These are phyloP conservation scores for Typhlichthys subterraneus DNA, from an alignment of 2,797 vertebrate genomes.

Conservation along the genomic window DNA sequence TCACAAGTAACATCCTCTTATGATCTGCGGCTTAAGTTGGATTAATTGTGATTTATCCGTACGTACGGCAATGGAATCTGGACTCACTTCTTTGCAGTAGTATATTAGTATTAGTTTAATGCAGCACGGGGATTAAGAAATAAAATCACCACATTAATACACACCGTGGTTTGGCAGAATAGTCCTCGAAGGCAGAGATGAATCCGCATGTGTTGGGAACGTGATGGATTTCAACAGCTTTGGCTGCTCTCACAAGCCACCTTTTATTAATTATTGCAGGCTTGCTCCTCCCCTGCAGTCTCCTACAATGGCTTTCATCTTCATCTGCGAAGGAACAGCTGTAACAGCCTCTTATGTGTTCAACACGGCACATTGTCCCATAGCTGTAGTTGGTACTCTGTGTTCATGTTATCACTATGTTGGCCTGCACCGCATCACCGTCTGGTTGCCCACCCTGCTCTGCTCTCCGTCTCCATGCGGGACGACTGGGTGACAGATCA, in stretches of 20 bases:
- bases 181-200: slow-evolving; percentile 35
- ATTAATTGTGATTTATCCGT: slow-evolving; percentile 5
- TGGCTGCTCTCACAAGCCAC: slow-evolving; percentile 53
- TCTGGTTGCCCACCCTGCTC: slow-evolving; percentile 19
- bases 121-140: slow-evolving; percentile 1
- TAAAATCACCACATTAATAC: slow-evolving; percentile 7
- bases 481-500: slow-evolving; percentile 80
- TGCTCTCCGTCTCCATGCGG: slow-evolving; percentile 58
- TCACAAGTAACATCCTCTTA: not conserved
- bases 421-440: not conserved
- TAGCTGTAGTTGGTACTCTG: too few species aligned
- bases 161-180: slow-evolving; percentile 17
- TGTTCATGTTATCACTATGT: too few species aligned
- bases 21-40: not conserved
- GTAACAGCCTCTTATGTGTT: too few species aligned
- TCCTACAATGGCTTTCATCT: slow-evolving; percentile 47
- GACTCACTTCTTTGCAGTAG: too few species aligned
- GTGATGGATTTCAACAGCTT: slow-evolving; percentile 60
- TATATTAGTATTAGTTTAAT: not conserved
- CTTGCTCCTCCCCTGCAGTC: slow-evolving; percentile 48
- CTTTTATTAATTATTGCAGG: slow-evolving; percentile 62
- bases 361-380: too few species aligned
- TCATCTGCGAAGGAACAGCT: slow-evolving; percentile 9
- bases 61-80: not conserved
- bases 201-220: slow-evolving; percentile 45